A percentile compares a stretch with the other conserved stretches of the same genome.
phyloP scores from a whole-genome alignment of 2,797 vertebrate genomes.

The Sebastiscus albofasciatus region DNA sequence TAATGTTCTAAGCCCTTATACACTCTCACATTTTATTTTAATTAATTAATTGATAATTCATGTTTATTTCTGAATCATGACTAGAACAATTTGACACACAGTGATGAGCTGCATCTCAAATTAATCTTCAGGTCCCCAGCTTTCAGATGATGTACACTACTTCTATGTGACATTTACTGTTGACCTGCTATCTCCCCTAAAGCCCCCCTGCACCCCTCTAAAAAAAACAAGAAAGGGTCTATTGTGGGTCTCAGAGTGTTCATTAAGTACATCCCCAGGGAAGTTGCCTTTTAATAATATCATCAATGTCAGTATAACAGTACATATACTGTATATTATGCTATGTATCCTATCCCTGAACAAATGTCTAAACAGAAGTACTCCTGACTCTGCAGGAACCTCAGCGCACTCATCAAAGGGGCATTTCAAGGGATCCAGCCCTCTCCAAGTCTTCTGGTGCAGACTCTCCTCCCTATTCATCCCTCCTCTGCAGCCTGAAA shows the following conservation, averaged over 20 bases:
- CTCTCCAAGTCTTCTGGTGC: conserved; percentile 47
- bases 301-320: background rate
- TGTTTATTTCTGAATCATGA: too few species aligned
- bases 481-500: conserved; percentile 52
- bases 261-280: background rate
- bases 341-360: background rate
- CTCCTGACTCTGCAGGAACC: conserved; percentile 56
- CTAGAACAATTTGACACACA: too few species aligned
- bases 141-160: too few species aligned
- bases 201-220: too few species aligned
- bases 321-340: background rate
- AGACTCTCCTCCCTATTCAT: conserved; percentile 45
- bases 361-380: background rate
- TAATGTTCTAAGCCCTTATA: too few species aligned
- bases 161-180: too few species aligned
- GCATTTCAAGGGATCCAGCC: conserved; percentile 58
- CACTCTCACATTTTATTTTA: too few species aligned
- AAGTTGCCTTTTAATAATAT: background rate
- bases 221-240: too few species aligned
- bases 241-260: too few species aligned
- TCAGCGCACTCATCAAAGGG: conserved; percentile 59
- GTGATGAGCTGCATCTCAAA: too few species aligned
- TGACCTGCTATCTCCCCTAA: too few species aligned
- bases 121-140: rapidly evolving
- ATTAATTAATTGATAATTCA: too few species aligned